These are phyloP conservation scores for Myotis myotis DNA, from an alignment of 2,797 vertebrate genomes.

Conservation along the genomic window DNA sequence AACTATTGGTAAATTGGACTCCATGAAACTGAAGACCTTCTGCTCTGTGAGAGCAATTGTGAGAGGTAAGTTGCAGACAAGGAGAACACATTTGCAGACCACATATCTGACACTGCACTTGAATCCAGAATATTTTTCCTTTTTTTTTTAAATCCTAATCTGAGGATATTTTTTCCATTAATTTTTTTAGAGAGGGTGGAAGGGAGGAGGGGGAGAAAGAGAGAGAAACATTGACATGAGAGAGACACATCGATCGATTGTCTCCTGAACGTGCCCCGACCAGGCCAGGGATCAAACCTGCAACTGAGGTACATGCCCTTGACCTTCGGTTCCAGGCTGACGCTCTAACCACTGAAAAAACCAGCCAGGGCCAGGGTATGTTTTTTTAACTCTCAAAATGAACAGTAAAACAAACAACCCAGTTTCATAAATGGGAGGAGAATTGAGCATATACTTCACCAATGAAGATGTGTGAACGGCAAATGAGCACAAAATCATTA, in stretches of 20 bases:
- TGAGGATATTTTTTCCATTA: no score
- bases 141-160: background rate
- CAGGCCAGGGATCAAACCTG: no score
- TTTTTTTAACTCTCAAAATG: background rate
- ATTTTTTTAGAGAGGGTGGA: no score
- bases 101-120: background rate
- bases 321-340: no score
- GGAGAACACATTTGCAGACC: background rate
- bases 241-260: no score
- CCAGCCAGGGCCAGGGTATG: no score
- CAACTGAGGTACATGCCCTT: no score
- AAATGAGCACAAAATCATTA: background rate
- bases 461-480: background rate
- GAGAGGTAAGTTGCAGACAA: background rate
- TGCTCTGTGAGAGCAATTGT: background rate
- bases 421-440: background rate
- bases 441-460: background rate
- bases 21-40: background rate
- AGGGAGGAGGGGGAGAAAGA: no score
- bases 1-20: background rate
- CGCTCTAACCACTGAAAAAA: no score
- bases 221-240: no score
- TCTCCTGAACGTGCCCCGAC: no score
- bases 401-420: background rate
- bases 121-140: background rate